Percentiles rank a stretch among this genome's conserved stretches.
Evolutionary conservation across 64 coral and sea anemone species (phyloP).

Genomic region (Pachyseris speciosa): DNA sequence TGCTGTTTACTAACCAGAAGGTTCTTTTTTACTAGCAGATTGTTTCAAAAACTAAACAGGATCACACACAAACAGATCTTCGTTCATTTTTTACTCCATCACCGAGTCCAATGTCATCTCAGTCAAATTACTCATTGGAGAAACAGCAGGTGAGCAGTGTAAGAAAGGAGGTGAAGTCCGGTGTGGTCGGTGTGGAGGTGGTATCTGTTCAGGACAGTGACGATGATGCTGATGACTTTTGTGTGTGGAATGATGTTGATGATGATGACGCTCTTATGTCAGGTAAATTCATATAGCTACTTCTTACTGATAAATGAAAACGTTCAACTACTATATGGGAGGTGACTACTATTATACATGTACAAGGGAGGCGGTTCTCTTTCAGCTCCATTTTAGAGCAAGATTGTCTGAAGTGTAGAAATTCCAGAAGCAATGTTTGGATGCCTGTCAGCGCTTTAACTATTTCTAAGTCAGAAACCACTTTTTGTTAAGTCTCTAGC

Average conservation of each 20-base stretch:
- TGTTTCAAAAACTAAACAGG: background rate
- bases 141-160: background rate
- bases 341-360: background rate
- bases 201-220: background rate
- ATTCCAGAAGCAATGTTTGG: no score
- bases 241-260: background rate
- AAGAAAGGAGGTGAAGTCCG: background rate
- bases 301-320: no score
- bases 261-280: background rate
- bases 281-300: conserved; percentile 1
- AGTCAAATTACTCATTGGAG: background rate
- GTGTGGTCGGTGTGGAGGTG: background rate
- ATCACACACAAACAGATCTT: conserved; percentile 8
- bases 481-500: no score
- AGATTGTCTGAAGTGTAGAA: no score
- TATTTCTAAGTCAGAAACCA: no score
- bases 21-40: background rate
- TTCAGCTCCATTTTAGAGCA: no score
- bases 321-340: no score
- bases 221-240: conserved; percentile 9
- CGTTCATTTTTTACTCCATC: conserved; percentile 23
- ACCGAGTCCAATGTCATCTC: background rate
- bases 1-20: background rate
- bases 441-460: no score
- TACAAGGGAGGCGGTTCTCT: background rate